Evolutionary conservation across 2,888 invertebrate genomes (phyloP), one percentile per base, ranked within the genome.

Genomic region (Gymnosoma rotundatum): DNA sequence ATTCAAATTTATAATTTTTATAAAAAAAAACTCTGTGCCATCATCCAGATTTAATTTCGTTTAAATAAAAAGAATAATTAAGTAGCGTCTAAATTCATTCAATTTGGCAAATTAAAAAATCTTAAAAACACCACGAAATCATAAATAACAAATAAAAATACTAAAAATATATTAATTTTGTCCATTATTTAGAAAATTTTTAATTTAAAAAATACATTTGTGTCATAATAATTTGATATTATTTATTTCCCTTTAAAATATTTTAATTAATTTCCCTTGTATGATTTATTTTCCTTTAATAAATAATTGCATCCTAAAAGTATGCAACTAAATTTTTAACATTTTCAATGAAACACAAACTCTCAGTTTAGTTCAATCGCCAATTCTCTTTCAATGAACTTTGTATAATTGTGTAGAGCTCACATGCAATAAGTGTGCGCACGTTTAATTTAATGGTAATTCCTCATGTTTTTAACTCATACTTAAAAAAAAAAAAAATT

Each of bases 301-400:
- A 4, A 63, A 61, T 80, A 69, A 61, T 69, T 45, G 18, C 78
- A 73, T 73, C 84, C 81, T 70, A 60, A 84, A 78, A 70, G 60
- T 84, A 84, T 84, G 73, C 84, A 21, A 50, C 52, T 64, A 12
- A 69, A 75, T 50, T 56, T 16, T 25, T 54, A 6, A 25, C 10
- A 60, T 45, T 61, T 64, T 32, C 7, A 32, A 69, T n/a, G 54
- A 66, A 72, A 50, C n/a, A 16, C 50, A 75, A 25, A 56, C 45
- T 16, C 56, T 18, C 2, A 56, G 21, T 3, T 21, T 21, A 61
- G 50, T n/a, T 2, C 70, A 63, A 21, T 25, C 48, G 25, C 25
- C 25, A 25, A 25, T 4, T 42, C 32, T 52, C 36, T 20, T 14
- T 9, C 42, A 12, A 42, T 25, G 4, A 25, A 4, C 25, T 25